These are phyloP conservation scores for Phrynocephalus vlangalii DNA, from an alignment of 2,797 vertebrate genomes.

Conservation along the genomic window DNA sequence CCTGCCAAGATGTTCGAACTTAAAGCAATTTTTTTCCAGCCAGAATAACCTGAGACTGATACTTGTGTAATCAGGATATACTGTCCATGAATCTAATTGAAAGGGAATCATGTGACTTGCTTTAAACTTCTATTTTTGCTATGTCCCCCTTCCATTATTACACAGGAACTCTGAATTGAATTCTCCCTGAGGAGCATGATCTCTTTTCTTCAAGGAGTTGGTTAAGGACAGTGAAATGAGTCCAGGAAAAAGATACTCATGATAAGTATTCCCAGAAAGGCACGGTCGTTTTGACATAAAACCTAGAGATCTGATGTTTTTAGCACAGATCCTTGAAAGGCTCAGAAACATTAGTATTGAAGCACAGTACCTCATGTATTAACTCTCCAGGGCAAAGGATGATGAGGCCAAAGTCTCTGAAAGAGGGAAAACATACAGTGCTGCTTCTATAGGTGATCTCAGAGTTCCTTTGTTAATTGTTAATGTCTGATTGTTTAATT, in stretches of 20 bases:
- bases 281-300: background rate
- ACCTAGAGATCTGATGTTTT: background rate
- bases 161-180: background rate
- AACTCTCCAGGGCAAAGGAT: background rate
- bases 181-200: conserved; percentile 9
- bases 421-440: conserved; percentile 3
- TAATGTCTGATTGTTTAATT: background rate
- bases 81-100: background rate
- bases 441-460: background rate
- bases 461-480: background rate
- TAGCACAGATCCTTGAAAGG: conserved; percentile 4
- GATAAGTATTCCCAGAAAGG: conserved; percentile 27
- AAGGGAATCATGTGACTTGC: background rate
- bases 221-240: background rate
- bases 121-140: background rate
- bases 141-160: background rate
- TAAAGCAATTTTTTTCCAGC: background rate
- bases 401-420: background rate
- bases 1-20: background rate
- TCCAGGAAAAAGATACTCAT: background rate
- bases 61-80: background rate
- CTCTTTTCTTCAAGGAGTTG: background rate
- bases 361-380: conserved; percentile 13
- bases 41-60: background rate
- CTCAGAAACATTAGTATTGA: background rate